Conservation (phyloP, 2,888 invertebrate species). For the Hemithea aestivaria region DNA sequence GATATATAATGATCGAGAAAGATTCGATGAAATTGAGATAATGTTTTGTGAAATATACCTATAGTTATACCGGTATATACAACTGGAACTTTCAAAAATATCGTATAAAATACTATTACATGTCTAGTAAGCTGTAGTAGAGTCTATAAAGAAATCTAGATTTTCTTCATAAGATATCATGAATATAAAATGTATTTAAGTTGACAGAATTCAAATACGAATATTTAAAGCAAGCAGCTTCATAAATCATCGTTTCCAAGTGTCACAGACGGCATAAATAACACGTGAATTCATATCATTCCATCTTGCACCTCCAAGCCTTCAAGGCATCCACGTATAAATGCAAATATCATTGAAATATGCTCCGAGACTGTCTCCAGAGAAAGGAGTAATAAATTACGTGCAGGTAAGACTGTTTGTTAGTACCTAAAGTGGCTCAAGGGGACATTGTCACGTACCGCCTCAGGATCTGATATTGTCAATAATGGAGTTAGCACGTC, state of each 20-base stretch:
- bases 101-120: too few species aligned
- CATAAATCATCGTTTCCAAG: slow-evolving; percentile 2
- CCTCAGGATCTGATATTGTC: slow-evolving; percentile 24
- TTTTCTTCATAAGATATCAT: too few species aligned
- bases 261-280: neutral
- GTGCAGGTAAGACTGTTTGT: slow-evolving; percentile 52
- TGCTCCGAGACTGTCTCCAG: slow-evolving; percentile 24
- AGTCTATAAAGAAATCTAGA: too few species aligned
- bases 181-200: too few species aligned
- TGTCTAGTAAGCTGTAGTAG: too few species aligned
- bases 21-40: too few species aligned
- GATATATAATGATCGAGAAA: too few species aligned
- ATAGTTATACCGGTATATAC: too few species aligned
- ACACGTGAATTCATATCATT: slow-evolving; percentile 14
- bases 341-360: slow-evolving; percentile 45
- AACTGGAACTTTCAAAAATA: too few species aligned
- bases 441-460: slow-evolving; percentile 6
- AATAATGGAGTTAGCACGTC: slow-evolving; percentile 25
- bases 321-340: slow-evolving; percentile 26
- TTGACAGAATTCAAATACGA: too few species aligned
- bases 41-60: too few species aligned
- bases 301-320: slow-evolving; percentile 21
- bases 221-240: neutral
- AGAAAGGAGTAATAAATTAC: slow-evolving; percentile 50
- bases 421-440: slow-evolving; percentile 26